Conservation (phyloP, 2,888 invertebrate species). For the Cenopis cana region DNA sequence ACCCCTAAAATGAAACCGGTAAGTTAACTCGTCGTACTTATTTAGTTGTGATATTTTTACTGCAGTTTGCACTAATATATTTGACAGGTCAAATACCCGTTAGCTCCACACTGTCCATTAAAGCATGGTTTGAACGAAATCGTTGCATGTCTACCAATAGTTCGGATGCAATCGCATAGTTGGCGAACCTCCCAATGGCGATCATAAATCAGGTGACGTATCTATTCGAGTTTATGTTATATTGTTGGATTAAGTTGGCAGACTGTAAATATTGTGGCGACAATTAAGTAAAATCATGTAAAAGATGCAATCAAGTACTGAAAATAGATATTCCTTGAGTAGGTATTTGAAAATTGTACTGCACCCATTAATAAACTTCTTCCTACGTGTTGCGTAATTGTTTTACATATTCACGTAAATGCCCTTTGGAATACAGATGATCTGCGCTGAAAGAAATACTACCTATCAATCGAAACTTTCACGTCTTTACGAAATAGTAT, state of each 20-base stretch:
- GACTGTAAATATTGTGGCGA: background rate
- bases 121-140: conserved; percentile 1
- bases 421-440: background rate
- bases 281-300: too few relatives aligned
- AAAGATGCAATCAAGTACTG: too few relatives aligned
- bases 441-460: conserved; percentile 8
- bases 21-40: background rate
- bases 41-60: background rate
- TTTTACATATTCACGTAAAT: conserved; percentile 22
- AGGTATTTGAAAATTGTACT: background rate
- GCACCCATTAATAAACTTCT: conserved; percentile 24
- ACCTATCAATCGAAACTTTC: too few relatives aligned
- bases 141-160: conserved; percentile 28
- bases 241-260: background rate
- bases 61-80: background rate
- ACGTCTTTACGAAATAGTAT: too few relatives aligned
- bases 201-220: conserved; percentile 33
- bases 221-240: conserved; percentile 12
- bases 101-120: background rate
- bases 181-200: conserved; percentile 36
- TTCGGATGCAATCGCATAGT: conserved; percentile 35
- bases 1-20: background rate
- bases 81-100: conserved; percentile 2
- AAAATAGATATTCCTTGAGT: too few relatives aligned
- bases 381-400: conserved; percentile 28